A percentile compares a stretch with the other conserved stretches of the same genome.
These are phyloP conservation scores for Rugalucina vietnamica DNA, from an alignment of 2,888 invertebrate species.

Conservation along the genomic window DNA sequence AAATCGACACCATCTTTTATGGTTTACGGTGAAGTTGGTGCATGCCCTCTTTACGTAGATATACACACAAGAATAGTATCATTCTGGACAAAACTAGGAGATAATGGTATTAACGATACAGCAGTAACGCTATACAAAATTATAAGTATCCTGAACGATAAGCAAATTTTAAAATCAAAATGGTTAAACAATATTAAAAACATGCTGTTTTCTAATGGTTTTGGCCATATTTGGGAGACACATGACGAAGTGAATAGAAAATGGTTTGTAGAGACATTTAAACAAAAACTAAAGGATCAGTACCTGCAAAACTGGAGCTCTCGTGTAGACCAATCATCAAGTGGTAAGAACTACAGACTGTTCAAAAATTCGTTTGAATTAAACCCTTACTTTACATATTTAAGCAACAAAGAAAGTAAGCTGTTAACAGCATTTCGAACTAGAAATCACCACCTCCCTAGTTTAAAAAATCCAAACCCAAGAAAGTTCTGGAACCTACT, in stretches of 20 bases:
- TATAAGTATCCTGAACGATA: neutral
- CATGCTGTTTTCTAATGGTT: neutral
- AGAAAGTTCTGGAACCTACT: neutral
- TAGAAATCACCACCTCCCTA: constrained; percentile 5
- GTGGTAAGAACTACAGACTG: constrained; percentile 2
- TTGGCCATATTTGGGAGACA: neutral
- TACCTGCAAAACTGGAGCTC: neutral
- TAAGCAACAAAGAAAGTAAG: neutral
- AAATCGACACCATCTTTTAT: neutral
- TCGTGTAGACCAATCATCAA: neutral
- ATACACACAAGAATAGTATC: neutral
- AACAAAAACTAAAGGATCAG: constrained; percentile 18
- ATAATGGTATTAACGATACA: neutral
- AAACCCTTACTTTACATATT: neutral
- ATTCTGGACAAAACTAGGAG: neutral
- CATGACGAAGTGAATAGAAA: neutral
- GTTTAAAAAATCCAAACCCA: neutral
- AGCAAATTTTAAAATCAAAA: neutral
- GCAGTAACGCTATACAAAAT: neutral
- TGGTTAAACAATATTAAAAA: neutral
- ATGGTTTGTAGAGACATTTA: neutral
- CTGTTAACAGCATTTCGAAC: constrained; percentile 5
- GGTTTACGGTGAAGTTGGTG: neutral
- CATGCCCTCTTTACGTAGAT: neutral
- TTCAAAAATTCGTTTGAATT: constrained; percentile 2